Base-by-base conservation (phyloP, 2,888 invertebrate genomes). In the Sinodicranocentrus sp. region DNA sequence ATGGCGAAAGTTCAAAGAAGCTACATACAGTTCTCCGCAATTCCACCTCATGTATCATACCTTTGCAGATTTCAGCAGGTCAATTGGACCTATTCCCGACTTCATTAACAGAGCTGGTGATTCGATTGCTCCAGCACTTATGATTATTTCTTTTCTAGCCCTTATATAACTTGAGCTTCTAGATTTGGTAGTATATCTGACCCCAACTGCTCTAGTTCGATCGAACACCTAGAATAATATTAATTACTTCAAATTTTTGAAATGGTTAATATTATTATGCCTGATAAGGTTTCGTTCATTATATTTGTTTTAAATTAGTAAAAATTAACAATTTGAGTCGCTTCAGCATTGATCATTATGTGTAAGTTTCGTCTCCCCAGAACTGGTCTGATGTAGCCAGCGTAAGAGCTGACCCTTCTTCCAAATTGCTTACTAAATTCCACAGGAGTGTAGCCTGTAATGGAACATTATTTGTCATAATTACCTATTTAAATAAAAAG, bases 151-250 rank as follows among this genome's bases (percentile, higher is more conserved):
- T 15, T 23, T 57, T 15, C 21, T 17, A 21, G 57, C 57, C 6
- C 8, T 6, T 13, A 39, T 39, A 8, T 6, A 8, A 6, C 6
- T 39, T 39, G 39, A 8, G 15, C 8, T 17, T n/a, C n/a, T 15
- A 17, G 21, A 33, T 1, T 33, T 57, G 0, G 13, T 33, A 0
- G 1, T 5, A 33, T 70, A 82, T 3, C 13, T 48, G 1, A 82
- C 82, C 0, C 70, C 82, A 21, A 61, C 21, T 8, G 82, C 82
- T 15, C 48, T 48, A 1, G n/a, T 17, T 1, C 75, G 8, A 3
- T 39, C 23, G 48, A 59, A 48, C 8, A 25, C n/a, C n/a, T n/a
- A n/a, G n/a, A n/a, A n/a, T n/a, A n/a, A n/a, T n/a, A n/a, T n/a
- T n/a, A n/a, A n/a, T n/a, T n/a, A n/a, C n/a, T n/a, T n/a, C n/a